Evolutionary conservation across 2,797 vertebrate species (phyloP), one percentile per base, ranked within the genome.

Genomic region (Telmatherina bonti): DNA sequence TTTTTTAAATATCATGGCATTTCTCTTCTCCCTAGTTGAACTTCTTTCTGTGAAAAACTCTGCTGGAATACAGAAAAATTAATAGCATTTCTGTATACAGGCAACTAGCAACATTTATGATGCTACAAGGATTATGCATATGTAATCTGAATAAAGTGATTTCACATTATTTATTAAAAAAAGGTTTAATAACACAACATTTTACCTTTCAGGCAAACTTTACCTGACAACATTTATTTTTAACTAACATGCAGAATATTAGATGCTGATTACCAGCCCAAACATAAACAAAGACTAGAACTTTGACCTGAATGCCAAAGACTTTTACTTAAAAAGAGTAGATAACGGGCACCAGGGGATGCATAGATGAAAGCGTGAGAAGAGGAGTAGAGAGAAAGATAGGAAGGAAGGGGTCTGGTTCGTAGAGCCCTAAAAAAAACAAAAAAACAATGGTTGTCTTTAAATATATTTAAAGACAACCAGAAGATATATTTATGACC

Each of bases 381-480:
- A 81, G 81, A 87, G 62, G 79, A 67, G 73, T 63, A 70, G 60
- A 63, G 68, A 86, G 82, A 82, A 79, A 74, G 87, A 81, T 78
- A 81, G 87, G 88, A 90, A 89, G 92, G 78, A 92, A 91, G 76
- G 65, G 66, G 79, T 84, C 60, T 31, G 72, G 74, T 75, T 69
- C 56, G 49, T 52, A 71, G 52, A 62, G 47, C 62, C 67, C 68
- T 77, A 31, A 36, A 75, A 68, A n/a, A 81, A n/a, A n/a, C 68
- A 76, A 31, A 36, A 75, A 77, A 86, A 93, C 91, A 92, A 91
- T 87, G 84, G 82, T 66, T 72, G 76, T 89, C 87, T 87, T 86
- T 87, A 92, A 93, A 93, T 87, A 91, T 86, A 83, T 60, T 81
- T 74, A n/a, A n/a, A n/a, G n/a, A n/a, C n/a, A n/a, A n/a, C 78